Evolutionary conservation across 1,140 invertebrate species (phyloP).

Genomic region (Bombus breviceps): DNA sequence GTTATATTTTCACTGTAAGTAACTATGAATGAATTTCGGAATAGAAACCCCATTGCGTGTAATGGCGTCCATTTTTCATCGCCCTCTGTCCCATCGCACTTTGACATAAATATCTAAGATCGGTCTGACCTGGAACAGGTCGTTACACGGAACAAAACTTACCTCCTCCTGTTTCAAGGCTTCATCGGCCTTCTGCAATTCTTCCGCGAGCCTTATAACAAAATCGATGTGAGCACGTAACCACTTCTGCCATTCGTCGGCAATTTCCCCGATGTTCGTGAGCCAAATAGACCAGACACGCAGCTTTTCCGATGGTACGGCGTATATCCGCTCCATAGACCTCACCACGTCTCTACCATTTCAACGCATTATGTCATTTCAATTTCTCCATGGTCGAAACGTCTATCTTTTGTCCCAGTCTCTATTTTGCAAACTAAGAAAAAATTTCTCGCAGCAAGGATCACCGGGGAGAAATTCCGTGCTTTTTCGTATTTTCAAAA

Average conservation of each 20-base stretch:
- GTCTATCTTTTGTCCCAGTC: neutral
- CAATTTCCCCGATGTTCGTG: constrained; percentile 64
- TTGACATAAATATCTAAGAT: constrained; percentile 2
- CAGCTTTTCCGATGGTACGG: constrained; percentile 69
- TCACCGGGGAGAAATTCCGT: neutral
- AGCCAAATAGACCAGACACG: constrained; percentile 72
- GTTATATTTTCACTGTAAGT: neutral
- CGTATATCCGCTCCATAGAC: constrained; percentile 63
- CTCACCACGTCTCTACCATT: constrained; percentile 53
- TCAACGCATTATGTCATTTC: neutral
- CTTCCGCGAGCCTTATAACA: constrained; percentile 59
- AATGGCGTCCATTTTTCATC: neutral
- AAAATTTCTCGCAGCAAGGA: too few relatives aligned
- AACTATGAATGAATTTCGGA: neutral
- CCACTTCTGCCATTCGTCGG: constrained; percentile 72
- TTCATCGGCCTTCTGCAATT: constrained; percentile 42
- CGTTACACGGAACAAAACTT: constrained; percentile 22
- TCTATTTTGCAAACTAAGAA: neutral
- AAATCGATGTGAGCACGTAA: constrained; percentile 69
- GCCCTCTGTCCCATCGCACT: neutral
- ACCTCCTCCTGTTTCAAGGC: neutral
- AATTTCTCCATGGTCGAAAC: neutral
- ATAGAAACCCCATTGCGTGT: too few relatives aligned
- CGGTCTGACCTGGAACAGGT: neutral
- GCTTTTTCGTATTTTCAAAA: neutral